These are phyloP conservation scores for Cetonia aurata DNA, from an alignment of 2,888 invertebrate genomes.

Conservation along the genomic window DNA sequence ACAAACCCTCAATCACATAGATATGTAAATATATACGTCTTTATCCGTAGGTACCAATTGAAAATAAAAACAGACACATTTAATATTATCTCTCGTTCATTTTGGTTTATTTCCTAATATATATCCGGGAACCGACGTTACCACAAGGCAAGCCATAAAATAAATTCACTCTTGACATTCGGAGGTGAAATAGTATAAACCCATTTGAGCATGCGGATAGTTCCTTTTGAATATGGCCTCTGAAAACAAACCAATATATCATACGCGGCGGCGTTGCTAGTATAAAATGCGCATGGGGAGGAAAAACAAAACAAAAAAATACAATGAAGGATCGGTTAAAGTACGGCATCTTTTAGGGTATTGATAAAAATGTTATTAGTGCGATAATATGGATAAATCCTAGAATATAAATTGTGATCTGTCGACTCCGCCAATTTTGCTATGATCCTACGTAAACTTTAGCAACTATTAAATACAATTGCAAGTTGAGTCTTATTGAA, in stretches of 20 bases:
- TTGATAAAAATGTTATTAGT: too few relatives aligned
- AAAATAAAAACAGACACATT: constrained; percentile 4
- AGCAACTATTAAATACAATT: too few relatives aligned
- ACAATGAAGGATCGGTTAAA: too few relatives aligned
- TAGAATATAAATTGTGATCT: too few relatives aligned
- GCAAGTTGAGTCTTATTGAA: too few relatives aligned
- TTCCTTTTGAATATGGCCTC: constrained; percentile 32
- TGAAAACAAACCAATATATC: constrained; percentile 40
- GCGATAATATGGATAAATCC: too few relatives aligned
- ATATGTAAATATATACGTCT: too few relatives aligned
- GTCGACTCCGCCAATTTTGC: too few relatives aligned
- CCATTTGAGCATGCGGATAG: constrained; percentile 35
- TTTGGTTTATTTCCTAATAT: constrained; percentile 31
- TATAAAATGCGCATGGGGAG: neutral
- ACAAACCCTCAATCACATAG: too few relatives aligned
- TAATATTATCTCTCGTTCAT: constrained; percentile 19
- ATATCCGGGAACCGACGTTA: neutral
- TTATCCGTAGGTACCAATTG: neutral
- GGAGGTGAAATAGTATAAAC: constrained; percentile 38
- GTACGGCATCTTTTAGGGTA: too few relatives aligned
- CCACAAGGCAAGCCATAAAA: constrained; percentile 24
- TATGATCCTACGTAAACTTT: too few relatives aligned
- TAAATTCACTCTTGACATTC: constrained; percentile 35
- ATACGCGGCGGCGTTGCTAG: constrained; percentile 21
- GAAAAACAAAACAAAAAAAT: too few relatives aligned